Evolutionary conservation across 2,797 vertebrate species (phyloP).

Genomic region (Alexandromys oeconomus): DNA sequence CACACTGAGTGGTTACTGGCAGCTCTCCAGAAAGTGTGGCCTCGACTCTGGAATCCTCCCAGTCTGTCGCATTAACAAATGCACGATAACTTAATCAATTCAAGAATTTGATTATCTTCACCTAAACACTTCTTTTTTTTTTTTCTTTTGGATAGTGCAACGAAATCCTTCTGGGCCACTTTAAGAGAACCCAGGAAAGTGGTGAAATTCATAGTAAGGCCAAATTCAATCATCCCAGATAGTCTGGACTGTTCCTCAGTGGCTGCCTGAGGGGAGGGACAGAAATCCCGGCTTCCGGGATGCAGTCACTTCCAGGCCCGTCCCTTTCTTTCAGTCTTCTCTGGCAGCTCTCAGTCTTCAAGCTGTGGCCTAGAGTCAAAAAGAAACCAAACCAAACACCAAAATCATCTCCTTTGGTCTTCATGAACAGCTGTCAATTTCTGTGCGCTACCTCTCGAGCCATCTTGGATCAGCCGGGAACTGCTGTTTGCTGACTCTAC

Average conservation of each 20-base stretch:
- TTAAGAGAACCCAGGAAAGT: slow-evolving; percentile 3
- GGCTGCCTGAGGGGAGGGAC: neutral
- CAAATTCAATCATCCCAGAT: neutral
- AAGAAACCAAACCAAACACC: neutral
- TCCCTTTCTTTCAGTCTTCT: neutral
- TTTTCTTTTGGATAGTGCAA: slow-evolving; percentile 19
- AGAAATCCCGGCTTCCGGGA: neutral
- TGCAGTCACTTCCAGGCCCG: neutral
- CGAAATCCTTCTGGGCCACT: slow-evolving; percentile 20
- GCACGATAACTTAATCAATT: slow-evolving; percentile 58
- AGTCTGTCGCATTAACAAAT: slow-evolving; percentile 64
- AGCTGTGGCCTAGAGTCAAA: slow-evolving; percentile 15
- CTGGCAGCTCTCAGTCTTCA: slow-evolving; percentile 5
- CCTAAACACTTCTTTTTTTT: neutral
- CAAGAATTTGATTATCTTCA: slow-evolving; percentile 61
- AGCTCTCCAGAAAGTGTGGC: slow-evolving; percentile 63
- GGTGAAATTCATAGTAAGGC: neutral
- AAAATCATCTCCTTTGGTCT: neutral
- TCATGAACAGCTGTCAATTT: neutral
- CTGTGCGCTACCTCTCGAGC: neutral
- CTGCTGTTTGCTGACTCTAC: neutral
- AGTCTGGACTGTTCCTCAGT: neutral
- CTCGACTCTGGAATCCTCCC: slow-evolving; percentile 71
- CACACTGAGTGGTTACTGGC: slow-evolving; percentile 43
- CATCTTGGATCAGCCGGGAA: neutral